These are phyloP conservation scores for Diplodus sargus DNA, from an alignment of 2,797 vertebrate species.

Conservation along the genomic window DNA sequence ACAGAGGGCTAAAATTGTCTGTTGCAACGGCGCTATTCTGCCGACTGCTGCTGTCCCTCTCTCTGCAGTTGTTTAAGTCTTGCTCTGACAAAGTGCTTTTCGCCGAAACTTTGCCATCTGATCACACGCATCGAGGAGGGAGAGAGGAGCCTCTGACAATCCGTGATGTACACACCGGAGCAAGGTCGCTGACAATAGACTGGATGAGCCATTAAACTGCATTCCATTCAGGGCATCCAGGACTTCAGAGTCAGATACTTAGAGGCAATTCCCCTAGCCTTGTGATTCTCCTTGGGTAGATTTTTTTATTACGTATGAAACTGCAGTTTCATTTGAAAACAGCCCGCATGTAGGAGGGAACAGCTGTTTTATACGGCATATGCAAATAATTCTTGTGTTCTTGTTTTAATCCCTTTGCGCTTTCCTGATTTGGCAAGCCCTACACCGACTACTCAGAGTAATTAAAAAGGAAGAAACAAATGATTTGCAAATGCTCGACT, in stretches of 20 bases:
- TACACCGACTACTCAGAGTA: conserved; percentile 33
- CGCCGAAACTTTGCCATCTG: conserved; percentile 5
- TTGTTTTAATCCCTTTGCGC: conserved; percentile 26
- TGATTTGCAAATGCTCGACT: conserved; percentile 49
- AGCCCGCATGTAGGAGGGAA: neutral
- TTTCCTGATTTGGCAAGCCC: conserved; percentile 30
- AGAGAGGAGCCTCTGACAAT: neutral
- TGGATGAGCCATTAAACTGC: conserved; percentile 30
- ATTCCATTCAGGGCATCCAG: neutral
- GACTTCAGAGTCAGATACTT: conserved; percentile 7
- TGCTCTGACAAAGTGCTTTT: conserved; percentile 11
- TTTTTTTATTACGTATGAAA: conserved; percentile 17
- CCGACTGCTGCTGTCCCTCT: neutral
- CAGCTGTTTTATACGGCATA: conserved; percentile 10
- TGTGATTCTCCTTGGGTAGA: conserved; percentile 5
- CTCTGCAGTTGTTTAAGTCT: neutral
- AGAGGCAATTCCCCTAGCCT: neutral
- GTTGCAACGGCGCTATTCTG: conserved; percentile 19
- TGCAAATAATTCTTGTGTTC: conserved; percentile 24
- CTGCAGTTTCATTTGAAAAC: conserved; percentile 16
- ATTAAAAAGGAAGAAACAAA: conserved; percentile 43
- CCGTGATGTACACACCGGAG: conserved; percentile 4
- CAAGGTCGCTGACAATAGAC: conserved; percentile 30
- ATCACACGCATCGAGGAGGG: conserved; percentile 5
- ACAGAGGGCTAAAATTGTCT: conserved; percentile 52